A percentile compares a stretch with the other conserved stretches of the same genome.
phyloP scores from a whole-genome alignment of 2,797 vertebrate species.

The Hemitrygon akajei region DNA sequence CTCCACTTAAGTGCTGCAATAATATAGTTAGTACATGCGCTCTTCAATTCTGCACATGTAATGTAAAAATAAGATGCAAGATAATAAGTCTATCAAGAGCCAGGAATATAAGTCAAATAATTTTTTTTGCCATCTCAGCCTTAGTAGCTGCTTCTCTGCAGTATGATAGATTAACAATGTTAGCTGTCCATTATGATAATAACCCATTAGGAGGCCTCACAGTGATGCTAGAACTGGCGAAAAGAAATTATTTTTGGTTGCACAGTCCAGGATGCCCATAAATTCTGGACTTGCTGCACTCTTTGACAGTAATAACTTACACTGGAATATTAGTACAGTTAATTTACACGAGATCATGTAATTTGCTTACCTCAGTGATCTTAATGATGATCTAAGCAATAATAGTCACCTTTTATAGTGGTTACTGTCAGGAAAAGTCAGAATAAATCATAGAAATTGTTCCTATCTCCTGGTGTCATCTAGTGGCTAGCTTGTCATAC shows the following conservation, averaged over 20 bases:
- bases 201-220: conserved; percentile 43
- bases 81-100: conserved; percentile 53
- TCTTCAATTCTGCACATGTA: conserved; percentile 78
- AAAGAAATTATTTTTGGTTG: conserved; percentile 42
- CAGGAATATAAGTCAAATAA: conserved; percentile 48
- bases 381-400: conserved; percentile 57
- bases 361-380: conserved; percentile 54
- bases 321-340: conserved; percentile 50
- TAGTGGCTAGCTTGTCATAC: conserved; percentile 79
- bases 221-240: conserved; percentile 30
- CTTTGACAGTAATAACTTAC: conserved; percentile 53
- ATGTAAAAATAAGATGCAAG: conserved; percentile 49
- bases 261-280: conserved; percentile 45
- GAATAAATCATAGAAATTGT: conserved; percentile 59
- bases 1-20: conserved; percentile 86
- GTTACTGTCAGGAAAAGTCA: conserved; percentile 48
- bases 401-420: conserved; percentile 51
- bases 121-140: conserved; percentile 44
- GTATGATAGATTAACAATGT: conserved; percentile 39
- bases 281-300: conserved; percentile 49
- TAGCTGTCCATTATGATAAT: conserved; percentile 45
- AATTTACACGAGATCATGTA: conserved; percentile 52
- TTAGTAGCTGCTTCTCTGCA: conserved; percentile 37
- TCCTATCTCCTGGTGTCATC: conserved; percentile 91
- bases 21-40: conserved; percentile 74